Base-by-base conservation (phyloP, 2,113 vertebrate genomes). In the Oncorhynchus tshawytscha region DNA sequence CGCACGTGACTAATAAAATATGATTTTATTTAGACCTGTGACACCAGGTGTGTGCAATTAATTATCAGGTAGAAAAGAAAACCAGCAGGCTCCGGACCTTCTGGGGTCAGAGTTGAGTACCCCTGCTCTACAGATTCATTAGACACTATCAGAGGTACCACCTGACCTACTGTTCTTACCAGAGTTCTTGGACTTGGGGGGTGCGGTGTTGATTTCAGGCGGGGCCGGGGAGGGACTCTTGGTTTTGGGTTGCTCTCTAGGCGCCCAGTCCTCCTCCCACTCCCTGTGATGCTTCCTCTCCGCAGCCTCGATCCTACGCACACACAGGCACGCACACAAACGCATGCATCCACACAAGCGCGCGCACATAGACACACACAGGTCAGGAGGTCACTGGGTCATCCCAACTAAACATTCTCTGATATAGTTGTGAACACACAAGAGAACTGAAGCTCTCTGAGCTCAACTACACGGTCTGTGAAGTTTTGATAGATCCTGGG, bases 211-310 rank as follows among this genome's bases (percentile, higher is more conserved):
- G 16, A 89, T 89, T 24, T 96, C 93, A 1, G 92, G 83, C 2
- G 90, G 89, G 31, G 88, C 84, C 77, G 83, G 75, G 1, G 64
- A 73, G 2, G 72, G 84, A 67, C 85, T 83, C 71, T 81, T 45
- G 0, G 92, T 89, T 70, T 93, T 96, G 1, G 94, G 89, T 70
- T 91, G 91, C 22, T 95, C 94, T 84, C 93, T 94, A 24, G 90
- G 82, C 25, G 93, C 95, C 96, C 97, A 99, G 83, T 99, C 97
- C 89, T 98, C 97, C 87, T 99, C 95, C 98, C 97, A 99, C 1
- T 97, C 94, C 85, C 91, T 94, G 82, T 94, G 93, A 81, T 96
- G 95, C 79, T 96, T 98, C 78, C 88, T 94, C 90, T 99, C 97
- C 5, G 92, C 92, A 62, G 94, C 94, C 65, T 94, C 89, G 72